Evolutionary conservation across 1,140 invertebrate species (phyloP).

Genomic region (Caenorhabditis latens): DNA sequence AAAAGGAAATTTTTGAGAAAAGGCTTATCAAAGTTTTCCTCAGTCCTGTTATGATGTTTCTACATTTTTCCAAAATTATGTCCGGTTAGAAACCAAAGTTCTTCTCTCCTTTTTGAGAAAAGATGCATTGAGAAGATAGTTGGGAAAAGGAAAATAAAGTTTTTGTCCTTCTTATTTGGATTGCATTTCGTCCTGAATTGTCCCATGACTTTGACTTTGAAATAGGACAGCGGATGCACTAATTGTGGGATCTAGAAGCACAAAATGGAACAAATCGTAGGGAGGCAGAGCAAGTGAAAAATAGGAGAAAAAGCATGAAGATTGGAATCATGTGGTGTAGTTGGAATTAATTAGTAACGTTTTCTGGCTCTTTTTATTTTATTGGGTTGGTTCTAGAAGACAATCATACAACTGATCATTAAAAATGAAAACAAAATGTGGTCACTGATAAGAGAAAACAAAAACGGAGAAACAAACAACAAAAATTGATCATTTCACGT

Average conservation of each 20-base stretch:
- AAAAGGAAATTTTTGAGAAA: background rate
- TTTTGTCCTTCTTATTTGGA: background rate
- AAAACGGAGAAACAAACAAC: background rate
- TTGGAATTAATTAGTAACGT: too few relatives aligned
- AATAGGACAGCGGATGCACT: too few relatives aligned
- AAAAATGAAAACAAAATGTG: background rate
- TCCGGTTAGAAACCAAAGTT: too few relatives aligned
- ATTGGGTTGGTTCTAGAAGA: too few relatives aligned
- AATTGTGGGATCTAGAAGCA: constrained; percentile 14
- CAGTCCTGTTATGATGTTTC: too few relatives aligned
- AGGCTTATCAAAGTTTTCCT: too few relatives aligned
- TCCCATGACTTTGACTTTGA: constrained; percentile 1
- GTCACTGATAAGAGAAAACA: constrained; percentile 6
- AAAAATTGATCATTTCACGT: constrained; percentile 2
- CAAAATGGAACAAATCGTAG: constrained; percentile 1
- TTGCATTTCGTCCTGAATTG: background rate
- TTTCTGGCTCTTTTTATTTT: too few relatives aligned
- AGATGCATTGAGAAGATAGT: constrained; percentile 8
- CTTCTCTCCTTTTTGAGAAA: background rate
- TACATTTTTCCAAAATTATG: background rate
- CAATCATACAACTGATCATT: too few relatives aligned
- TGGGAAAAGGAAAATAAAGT: background rate
- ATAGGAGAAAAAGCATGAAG: background rate
- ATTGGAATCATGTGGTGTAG: background rate
- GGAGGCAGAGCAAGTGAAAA: background rate